Base-by-base conservation (phyloP, 2,888 invertebrate genomes). In the Eilema griseolum region DNA sequence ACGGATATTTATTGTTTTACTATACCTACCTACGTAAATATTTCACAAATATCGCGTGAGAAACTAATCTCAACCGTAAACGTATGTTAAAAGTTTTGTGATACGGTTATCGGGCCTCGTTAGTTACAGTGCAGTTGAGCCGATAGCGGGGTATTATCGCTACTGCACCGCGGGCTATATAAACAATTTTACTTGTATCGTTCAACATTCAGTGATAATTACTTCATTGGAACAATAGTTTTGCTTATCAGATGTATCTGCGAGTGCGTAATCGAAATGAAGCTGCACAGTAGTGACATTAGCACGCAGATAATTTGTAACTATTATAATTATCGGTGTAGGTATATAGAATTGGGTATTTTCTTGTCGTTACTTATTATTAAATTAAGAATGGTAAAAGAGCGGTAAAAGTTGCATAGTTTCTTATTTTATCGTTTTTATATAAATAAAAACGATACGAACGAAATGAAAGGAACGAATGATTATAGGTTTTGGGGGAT, bases 121-220 rank as follows among this genome's bases (percentile, higher is more conserved):
- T 71, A 71, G 62, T 70, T 63, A 69, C 62, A 69, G 64, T 71
- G 28, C 60, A 46, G 61, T 37, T 66, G 14, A 71, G 33, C 63
- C n/a, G 82, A 81, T 81, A 82, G 77, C 69, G 10, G 52, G 64
- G 69, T 62, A 73, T 63, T 76, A 81, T 75, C 81, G 73, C 33
- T 61, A 59, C 60, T 70, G 69, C 62, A 72, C 61, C 71, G 57
- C 61, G 69, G 61, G 67, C 73, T 64, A 61, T 61, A 60, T 64
- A 31, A 16, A 31, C n/a, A 61, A 8, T 61, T 28, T 61, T 12
- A 11, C n/a, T 28, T 61, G 11, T 41, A 46, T 46, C 46, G 26
- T 46, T 20, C 16, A 33, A 41, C 24, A 63, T 28, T 37, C 61
- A 59, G 20, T 26, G 24, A 59, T 59, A 59, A 59, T 28, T 28